Conservation (phyloP, 2,113 vertebrate species). For the Talpa occidentalis region DNA sequence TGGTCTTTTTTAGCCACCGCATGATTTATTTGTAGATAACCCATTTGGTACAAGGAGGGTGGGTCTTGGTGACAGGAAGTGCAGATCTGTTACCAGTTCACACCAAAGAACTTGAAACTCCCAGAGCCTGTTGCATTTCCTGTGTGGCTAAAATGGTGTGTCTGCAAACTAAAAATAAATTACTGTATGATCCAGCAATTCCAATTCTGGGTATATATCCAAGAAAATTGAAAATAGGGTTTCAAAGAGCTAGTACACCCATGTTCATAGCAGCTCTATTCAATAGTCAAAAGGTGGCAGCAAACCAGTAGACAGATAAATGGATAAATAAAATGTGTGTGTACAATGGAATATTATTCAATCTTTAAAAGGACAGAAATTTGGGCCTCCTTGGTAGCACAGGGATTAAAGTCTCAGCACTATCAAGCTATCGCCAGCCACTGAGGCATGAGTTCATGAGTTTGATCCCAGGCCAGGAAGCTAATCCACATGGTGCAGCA, state of each 20-base stretch:
- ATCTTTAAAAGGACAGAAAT: background rate
- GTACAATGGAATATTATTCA: background rate
- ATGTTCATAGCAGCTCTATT: background rate
- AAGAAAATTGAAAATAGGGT: slow-evolving; percentile 9
- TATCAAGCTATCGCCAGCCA: too few species aligned
- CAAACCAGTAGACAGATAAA: background rate
- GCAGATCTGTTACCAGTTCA: slow-evolving; percentile 45
- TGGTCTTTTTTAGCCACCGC: slow-evolving; percentile 20
- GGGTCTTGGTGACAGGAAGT: slow-evolving; percentile 44
- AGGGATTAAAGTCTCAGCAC: too few species aligned
- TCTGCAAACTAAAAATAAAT: slow-evolving; percentile 49
- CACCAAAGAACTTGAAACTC: slow-evolving; percentile 10
- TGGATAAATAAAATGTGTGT: background rate
- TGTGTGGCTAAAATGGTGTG: slow-evolving; percentile 57
- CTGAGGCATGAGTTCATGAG: too few species aligned
- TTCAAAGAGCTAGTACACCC: background rate
- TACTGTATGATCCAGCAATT: slow-evolving; percentile 32
- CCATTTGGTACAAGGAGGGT: slow-evolving; percentile 30
- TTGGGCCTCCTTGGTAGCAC: background rate
- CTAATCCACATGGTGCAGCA: too few species aligned
- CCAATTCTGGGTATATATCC: background rate
- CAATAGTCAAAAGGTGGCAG: background rate
- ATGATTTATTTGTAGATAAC: background rate
- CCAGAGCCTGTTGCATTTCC: slow-evolving; percentile 34
- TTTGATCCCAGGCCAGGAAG: too few species aligned